phyloP scores from a whole-genome alignment of 2,888 invertebrate species.

The Iphiclides podalirius region DNA sequence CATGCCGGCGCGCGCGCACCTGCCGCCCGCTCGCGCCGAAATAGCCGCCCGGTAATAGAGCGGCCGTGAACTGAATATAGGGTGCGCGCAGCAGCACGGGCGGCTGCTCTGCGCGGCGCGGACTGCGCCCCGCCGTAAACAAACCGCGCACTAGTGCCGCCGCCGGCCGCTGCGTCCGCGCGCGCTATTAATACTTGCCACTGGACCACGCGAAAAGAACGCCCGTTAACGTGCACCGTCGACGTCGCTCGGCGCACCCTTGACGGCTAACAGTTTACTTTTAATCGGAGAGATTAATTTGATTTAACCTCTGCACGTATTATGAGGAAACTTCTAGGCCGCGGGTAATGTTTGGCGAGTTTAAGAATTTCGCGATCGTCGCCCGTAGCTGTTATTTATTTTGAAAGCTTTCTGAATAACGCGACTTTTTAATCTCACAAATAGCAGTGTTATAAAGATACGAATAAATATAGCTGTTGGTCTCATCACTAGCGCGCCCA shows the following conservation, averaged over 20 bases:
- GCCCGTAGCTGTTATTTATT: background rate
- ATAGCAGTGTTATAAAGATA: constrained; percentile 17
- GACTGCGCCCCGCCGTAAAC: constrained; percentile 43
- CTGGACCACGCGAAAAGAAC: background rate
- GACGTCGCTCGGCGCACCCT: background rate
- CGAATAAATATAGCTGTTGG: constrained; percentile 14
- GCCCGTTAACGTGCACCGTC: background rate
- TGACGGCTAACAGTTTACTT: too few species aligned
- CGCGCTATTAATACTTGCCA: constrained; percentile 22
- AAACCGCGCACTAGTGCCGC: constrained; percentile 52
- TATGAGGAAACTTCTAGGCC: too few species aligned
- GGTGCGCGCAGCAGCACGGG: constrained; percentile 51
- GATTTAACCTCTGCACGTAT: too few species aligned
- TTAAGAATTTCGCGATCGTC: too few species aligned
- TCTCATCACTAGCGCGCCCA: constrained; percentile 21
- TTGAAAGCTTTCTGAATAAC: background rate
- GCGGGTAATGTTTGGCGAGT: too few species aligned
- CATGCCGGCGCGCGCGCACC: constrained; percentile 61
- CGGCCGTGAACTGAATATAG: constrained; percentile 76
- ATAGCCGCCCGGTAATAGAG: constrained; percentile 71
- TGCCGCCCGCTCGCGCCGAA: constrained; percentile 44
- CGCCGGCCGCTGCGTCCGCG: constrained; percentile 33
- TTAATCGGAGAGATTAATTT: too few species aligned
- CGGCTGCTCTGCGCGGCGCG: constrained; percentile 43
- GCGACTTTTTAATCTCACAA: background rate